Evolutionary conservation across 2,113 vertebrate genomes (phyloP).

Genomic region (Mustela lutreola): DNA sequence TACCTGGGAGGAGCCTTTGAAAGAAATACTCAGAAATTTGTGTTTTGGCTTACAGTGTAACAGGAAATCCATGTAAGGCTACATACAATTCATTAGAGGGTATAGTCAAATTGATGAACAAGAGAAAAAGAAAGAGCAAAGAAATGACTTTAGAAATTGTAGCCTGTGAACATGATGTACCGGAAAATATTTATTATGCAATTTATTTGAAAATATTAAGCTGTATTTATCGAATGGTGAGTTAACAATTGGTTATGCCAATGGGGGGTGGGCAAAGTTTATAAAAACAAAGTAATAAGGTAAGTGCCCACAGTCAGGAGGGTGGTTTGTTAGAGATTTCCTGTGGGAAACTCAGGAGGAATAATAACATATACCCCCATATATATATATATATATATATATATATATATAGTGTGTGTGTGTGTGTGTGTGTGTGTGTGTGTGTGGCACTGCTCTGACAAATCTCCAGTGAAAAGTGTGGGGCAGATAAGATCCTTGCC

Average conservation of each 20-base stretch:
- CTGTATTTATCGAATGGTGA: background rate
- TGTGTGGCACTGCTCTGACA: background rate
- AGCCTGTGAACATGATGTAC: background rate
- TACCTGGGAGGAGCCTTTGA: slow-evolving; percentile 44
- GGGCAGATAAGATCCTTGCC: background rate
- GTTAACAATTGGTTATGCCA: background rate
- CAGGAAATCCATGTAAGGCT: slow-evolving; percentile 5
- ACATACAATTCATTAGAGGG: slow-evolving; percentile 9
- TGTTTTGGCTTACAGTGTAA: slow-evolving; percentile 46
- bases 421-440: background rate
- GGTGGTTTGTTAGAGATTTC: background rate
- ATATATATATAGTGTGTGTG: no score
- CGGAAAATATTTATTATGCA: background rate
- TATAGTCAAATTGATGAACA: slow-evolving; percentile 18
- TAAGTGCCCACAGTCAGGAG: background rate
- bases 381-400: no score
- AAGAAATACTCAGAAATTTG: slow-evolving; percentile 49
- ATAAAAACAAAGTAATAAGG: background rate
- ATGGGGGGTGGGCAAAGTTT: background rate
- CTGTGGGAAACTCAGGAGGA: background rate
- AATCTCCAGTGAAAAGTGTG: background rate
- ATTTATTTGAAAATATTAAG: background rate
- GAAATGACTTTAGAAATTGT: background rate
- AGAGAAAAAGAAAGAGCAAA: background rate
- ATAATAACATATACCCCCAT: background rate